Percentiles rank a stretch among this genome's conserved stretches.
phyloP scores from a whole-genome alignment of 23 tunicate genomes.

The Ciona savignyi region DNA sequence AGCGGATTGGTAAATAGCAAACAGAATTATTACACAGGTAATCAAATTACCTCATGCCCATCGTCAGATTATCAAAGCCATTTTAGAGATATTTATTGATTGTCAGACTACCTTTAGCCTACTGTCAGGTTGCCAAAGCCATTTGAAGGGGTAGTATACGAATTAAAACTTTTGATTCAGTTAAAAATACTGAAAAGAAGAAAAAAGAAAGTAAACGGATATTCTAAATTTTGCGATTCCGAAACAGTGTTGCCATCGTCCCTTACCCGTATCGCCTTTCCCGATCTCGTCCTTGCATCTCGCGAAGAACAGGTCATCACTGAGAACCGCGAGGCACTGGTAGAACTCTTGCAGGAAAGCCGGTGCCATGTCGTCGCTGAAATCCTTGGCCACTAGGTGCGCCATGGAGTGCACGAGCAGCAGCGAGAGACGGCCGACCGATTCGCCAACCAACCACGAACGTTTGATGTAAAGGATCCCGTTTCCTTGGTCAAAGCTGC shows the following conservation, averaged over 20 bases:
- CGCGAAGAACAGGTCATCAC: conserved; percentile 93
- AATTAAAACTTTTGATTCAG: too few species aligned
- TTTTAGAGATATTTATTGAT: too few species aligned
- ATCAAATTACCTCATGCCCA: too few species aligned
- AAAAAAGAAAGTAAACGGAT: too few species aligned
- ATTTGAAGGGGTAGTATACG: too few species aligned
- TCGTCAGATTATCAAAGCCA: too few species aligned
- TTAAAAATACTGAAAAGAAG: too few species aligned
- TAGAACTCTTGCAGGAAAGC: conserved; percentile 68
- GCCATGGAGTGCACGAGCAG: conserved; percentile 80
- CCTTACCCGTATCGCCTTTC: conserved; percentile 1
- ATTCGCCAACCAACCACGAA: conserved; percentile 52
- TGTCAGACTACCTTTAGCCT: too few species aligned
- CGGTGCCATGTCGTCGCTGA: conserved; percentile 36
- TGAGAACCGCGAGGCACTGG: conserved; percentile 77
- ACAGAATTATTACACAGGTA: too few species aligned
- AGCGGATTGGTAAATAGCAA: too few species aligned
- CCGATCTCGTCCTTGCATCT: conserved; percentile 37
- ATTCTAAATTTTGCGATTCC: too few species aligned
- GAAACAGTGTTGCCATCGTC: background rate
- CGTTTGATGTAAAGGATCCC: conserved; percentile 79
- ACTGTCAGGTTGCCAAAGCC: too few species aligned
- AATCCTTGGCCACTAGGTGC: conserved; percentile 47
- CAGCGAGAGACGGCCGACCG: conserved; percentile 73
- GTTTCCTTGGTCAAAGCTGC: conserved; percentile 85